Evolutionary conservation across 2,113 vertebrate species (phyloP).

Genomic region (Corythaixoides concolor): DNA sequence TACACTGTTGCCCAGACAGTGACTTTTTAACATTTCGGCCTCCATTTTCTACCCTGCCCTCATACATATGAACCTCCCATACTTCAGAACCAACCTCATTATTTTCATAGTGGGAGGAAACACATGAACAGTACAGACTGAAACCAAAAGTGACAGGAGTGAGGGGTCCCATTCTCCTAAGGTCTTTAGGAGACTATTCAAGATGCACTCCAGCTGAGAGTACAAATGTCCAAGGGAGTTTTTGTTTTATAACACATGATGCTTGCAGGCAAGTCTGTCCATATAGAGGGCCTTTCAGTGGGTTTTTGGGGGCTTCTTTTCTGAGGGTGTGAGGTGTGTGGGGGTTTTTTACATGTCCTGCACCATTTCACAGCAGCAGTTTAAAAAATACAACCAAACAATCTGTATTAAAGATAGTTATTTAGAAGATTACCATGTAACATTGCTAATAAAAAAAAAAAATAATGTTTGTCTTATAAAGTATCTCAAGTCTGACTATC

Average conservation of each 20-base stretch:
- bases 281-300: not conserved
- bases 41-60: not conserved
- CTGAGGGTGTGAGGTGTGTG: no score
- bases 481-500: not conserved
- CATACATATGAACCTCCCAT: not conserved
- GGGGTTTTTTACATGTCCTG: not conserved
- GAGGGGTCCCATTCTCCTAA: not conserved
- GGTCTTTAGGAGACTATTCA: not conserved
- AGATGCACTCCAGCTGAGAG: not conserved
- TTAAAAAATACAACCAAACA: not conserved
- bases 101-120: not conserved
- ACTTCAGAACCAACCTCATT: not conserved
- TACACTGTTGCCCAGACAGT: not conserved
- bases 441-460: not conserved
- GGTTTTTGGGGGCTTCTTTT: not conserved
- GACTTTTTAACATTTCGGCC: not conserved
- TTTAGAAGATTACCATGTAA: not conserved
- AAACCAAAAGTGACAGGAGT: not conserved
- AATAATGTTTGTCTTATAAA: not conserved
- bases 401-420: not conserved
- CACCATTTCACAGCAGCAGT: not conserved
- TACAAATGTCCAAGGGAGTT: fast-evolving
- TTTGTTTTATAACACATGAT: not conserved
- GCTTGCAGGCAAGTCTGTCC: fast-evolving
- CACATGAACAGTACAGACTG: not conserved